These are phyloP conservation scores for Brachionus asplanchnoidis DNA, from an alignment of 1,140 invertebrate species.

Conservation along the genomic window DNA sequence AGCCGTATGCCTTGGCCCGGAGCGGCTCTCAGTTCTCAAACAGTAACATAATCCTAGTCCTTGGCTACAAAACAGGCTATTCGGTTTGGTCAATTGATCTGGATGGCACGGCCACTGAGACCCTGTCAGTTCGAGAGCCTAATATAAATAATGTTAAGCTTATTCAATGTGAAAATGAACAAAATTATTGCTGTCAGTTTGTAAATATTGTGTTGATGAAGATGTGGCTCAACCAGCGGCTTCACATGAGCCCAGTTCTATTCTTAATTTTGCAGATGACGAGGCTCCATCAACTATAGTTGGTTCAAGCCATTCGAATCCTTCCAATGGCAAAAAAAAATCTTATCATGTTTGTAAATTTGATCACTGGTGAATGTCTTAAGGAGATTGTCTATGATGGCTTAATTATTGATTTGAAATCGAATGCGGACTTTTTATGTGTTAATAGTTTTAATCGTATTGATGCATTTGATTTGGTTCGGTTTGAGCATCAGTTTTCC, in stretches of 20 bases:
- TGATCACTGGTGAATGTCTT: neutral
- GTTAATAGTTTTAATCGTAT: slow-evolving; percentile 23
- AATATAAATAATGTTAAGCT: slow-evolving; percentile 18
- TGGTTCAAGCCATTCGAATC: neutral
- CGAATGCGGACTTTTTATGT: slow-evolving; percentile 6
- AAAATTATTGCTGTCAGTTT: slow-evolving; percentile 21
- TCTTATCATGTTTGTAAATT: neutral
- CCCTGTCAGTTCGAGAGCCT: slow-evolving; percentile 1
- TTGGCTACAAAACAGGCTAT: slow-evolving; percentile 37
- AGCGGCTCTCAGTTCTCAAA: neutral
- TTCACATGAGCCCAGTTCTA: neutral
- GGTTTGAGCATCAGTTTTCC: neutral
- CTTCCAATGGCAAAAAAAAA: neutral
- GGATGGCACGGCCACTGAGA: slow-evolving; percentile 21
- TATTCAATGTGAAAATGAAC: neutral
- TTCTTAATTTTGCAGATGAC: slow-evolving; percentile 16
- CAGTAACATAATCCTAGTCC: neutral
- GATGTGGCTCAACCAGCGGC: neutral
- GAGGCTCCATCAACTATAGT: neutral
- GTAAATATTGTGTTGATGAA: slow-evolving; percentile 10
- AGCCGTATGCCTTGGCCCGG: neutral
- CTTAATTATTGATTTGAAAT: slow-evolving; percentile 22
- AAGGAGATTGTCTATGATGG: slow-evolving; percentile 19
- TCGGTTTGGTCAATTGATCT: slow-evolving; percentile 21
- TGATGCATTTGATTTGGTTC: slow-evolving; percentile 10